Percentiles rank a stretch among this genome's conserved stretches.
Evolutionary conservation across 2,888 invertebrate species (phyloP).

Genomic region (Carterocephalus palaemon): DNA sequence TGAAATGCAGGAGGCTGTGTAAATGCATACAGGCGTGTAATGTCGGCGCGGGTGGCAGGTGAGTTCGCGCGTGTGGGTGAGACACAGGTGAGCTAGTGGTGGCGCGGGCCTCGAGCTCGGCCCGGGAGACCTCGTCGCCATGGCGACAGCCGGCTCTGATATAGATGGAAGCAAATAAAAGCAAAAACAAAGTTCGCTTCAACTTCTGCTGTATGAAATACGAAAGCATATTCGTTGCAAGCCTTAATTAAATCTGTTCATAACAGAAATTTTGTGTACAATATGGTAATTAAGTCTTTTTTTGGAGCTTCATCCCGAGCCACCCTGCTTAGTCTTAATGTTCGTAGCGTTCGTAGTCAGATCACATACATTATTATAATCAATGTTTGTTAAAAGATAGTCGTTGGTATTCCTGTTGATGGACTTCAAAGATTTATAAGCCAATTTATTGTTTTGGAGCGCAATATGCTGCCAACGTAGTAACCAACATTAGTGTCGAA

Average conservation of each 20-base stretch:
- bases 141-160: conserved; percentile 59
- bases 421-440: too few relatives aligned
- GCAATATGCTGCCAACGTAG: too few relatives aligned
- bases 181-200: conserved; percentile 26
- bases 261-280: too few relatives aligned
- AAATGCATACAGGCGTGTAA: conserved; percentile 52
- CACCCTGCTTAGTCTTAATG: too few relatives aligned
- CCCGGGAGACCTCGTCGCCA: conserved; percentile 62
- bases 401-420: too few relatives aligned
- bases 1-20: conserved; percentile 47
- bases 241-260: conserved; percentile 11
- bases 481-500: too few relatives aligned
- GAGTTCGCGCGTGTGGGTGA: conserved; percentile 47
- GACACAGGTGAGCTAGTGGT: conserved; percentile 59
- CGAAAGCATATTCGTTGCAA: conserved; percentile 13
- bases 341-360: too few relatives aligned
- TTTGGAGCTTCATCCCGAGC: too few relatives aligned
- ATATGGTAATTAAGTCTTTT: too few relatives aligned
- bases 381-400: too few relatives aligned
- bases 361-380: too few relatives aligned
- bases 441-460: too few relatives aligned
- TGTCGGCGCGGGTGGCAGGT: conserved; percentile 42
- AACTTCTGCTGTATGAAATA: conserved; percentile 25
- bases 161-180: conserved; percentile 51
- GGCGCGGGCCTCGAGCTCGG: conserved; percentile 49